These are phyloP conservation scores for Uloborus plumipes DNA, from an alignment of 2,888 invertebrate species.

Conservation along the genomic window DNA sequence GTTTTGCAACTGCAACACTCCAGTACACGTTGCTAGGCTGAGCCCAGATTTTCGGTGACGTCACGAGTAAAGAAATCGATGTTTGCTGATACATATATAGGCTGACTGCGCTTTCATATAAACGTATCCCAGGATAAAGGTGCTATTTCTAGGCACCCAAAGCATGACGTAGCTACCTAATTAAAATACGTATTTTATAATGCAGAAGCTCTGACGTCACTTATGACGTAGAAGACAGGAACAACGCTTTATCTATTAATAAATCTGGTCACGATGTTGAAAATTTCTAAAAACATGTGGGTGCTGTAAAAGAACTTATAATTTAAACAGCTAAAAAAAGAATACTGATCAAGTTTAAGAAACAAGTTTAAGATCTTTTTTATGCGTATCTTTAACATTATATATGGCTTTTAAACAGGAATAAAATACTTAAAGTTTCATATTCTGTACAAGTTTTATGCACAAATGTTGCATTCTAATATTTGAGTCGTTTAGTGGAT, in stretches of 20 bases:
- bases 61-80: constrained; percentile 34
- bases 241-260: background rate
- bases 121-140: constrained; percentile 12
- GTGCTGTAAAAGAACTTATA: too few species aligned
- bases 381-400: too few species aligned
- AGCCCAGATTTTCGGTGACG: constrained; percentile 39
- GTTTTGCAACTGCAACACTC: constrained; percentile 9
- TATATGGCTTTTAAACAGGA: too few species aligned
- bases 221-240: background rate
- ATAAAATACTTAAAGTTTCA: too few species aligned
- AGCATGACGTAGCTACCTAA: constrained; percentile 26
- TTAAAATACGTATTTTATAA: constrained; percentile 41
- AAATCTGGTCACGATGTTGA: background rate
- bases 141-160: constrained; percentile 32
- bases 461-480: too few species aligned
- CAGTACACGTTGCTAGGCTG: constrained; percentile 1
- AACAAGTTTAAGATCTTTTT: too few species aligned
- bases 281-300: too few species aligned
- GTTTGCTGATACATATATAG: constrained; percentile 8
- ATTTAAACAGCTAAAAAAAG: too few species aligned
- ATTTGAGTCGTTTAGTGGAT: too few species aligned
- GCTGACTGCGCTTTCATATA: constrained; percentile 14
- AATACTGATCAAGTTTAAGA: too few species aligned
- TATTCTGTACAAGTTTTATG: too few species aligned
- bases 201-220: background rate